phyloP scores from a whole-genome alignment of 2,113 vertebrate species.

The Pantherophis guttatus region DNA sequence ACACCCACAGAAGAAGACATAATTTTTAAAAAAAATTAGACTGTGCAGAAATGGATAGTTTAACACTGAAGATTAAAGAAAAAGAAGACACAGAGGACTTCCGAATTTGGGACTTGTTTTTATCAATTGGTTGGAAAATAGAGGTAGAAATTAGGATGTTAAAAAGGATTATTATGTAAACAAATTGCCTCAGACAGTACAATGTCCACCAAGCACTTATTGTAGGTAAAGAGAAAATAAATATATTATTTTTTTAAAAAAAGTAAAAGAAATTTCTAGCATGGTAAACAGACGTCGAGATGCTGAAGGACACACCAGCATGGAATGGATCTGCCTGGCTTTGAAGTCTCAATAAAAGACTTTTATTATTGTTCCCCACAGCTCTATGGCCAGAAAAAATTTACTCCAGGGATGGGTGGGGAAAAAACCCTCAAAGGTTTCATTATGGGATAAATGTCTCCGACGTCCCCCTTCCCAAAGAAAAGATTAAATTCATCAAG shows the following conservation, averaged over 20 bases:
- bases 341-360: not conserved
- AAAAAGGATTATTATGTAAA: too few species aligned
- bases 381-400: not conserved
- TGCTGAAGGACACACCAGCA: not conserved
- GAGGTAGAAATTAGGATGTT: too few species aligned
- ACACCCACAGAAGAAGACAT: too few species aligned
- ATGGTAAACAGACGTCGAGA: not conserved
- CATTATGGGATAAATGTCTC: slow-evolving; percentile 19
- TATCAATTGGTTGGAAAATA: too few species aligned
- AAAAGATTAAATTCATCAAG: slow-evolving; percentile 51
- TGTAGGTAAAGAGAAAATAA: too few species aligned
- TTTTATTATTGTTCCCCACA: slow-evolving; percentile 17
- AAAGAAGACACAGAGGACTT: too few species aligned
- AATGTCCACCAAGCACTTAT: too few species aligned
- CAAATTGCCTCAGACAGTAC: too few species aligned
- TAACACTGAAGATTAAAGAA: too few species aligned
- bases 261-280: not conserved
- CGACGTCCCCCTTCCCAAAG: slow-evolving; percentile 38
- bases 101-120: too few species aligned
- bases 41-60: too few species aligned
- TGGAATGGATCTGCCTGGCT: not conserved
- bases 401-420: slow-evolving; percentile 25
- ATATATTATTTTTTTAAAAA: not conserved
- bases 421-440: not conserved
- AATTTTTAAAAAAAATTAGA: too few species aligned